Evolutionary conservation across 2,797 vertebrate genomes (phyloP).

Genomic region (Aphelocoma californica): DNA sequence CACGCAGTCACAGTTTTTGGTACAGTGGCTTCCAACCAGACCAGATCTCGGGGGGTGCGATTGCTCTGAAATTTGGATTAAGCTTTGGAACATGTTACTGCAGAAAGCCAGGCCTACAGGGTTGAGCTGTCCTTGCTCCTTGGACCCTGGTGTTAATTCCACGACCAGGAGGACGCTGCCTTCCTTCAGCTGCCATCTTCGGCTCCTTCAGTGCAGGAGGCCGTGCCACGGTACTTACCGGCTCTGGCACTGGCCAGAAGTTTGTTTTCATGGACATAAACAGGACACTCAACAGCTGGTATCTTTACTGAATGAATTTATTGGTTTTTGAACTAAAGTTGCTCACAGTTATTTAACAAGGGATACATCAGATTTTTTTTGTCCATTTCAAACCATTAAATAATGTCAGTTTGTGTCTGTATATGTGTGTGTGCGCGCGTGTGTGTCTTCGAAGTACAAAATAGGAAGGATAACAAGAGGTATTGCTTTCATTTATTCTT

Average conservation of each 20-base stretch:
- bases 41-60: fast-evolving
- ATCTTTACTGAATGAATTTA: slow-evolving; percentile 92
- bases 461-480: slow-evolving; percentile 86
- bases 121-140: background rate
- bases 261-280: slow-evolving; percentile 28
- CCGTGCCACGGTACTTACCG: fast-evolving
- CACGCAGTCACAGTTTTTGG: background rate
- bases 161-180: fast-evolving
- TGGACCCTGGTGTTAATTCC: fast-evolving
- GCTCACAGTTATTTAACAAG: slow-evolving; percentile 95
- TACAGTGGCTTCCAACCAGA: background rate
- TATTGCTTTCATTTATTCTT: slow-evolving; percentile 97
- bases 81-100: background rate
- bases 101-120: background rate
- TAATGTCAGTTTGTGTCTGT: slow-evolving; percentile 76
- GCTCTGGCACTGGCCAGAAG: background rate
- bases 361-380: slow-evolving; percentile 86
- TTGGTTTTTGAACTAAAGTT: slow-evolving; percentile 92
- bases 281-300: slow-evolving; percentile 67
- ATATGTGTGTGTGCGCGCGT: slow-evolving; percentile 72
- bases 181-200: background rate
- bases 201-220: background rate
- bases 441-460: slow-evolving; percentile 85
- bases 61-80: background rate
- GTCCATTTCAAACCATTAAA: slow-evolving; percentile 84